Evolutionary conservation across 2,797 vertebrate genomes (phyloP), one percentile per base, ranked within the genome.

Genomic region (Scleropages formosus): DNA sequence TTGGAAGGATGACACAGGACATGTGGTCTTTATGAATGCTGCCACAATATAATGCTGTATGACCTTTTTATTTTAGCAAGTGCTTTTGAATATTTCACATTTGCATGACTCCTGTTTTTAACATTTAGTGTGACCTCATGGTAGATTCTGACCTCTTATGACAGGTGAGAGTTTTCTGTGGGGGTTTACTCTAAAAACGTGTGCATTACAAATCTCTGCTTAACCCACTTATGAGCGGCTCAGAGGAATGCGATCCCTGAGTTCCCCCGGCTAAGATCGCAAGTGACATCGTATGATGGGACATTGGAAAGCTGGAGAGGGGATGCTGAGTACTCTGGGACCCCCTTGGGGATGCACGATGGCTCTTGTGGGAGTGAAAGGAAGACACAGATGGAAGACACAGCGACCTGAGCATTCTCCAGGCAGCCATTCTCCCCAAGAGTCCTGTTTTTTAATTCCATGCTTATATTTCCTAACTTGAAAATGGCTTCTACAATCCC

Each of bases 331-430:
- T 39, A 31, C 31, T 39, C 31, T 6, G 31, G 39, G 31, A 2
- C 2, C 31, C 31, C 31, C 31, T 6, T 2, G 31, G 31, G 31
- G 2, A 6, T 39, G 31, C 31, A 6, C 39, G 31, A 39, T 39
- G 31, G 31, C 31, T 31, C 31, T 39, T 31, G 39, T 39, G 31
- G 31, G 31, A 39, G 31, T 2, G 2, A 39, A 2, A 6, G 31
- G 51, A 59, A 63, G 77, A 70, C 75, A 74, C 85, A 87, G 85
- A 88, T 88, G 82, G 86, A 81, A 82, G 62, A 26, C 73, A 79
- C 69, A 82, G 78, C 78, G 26, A 16, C 53, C 51, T 44, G 56
- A 31, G 67, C 31, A 58, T 80, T 83, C 78, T 72, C 27, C 79
- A 71, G 77, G 70, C 51, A 63, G 72, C 8, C 66, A 66, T 84